These are phyloP conservation scores for Mellivora capensis DNA, from an alignment of 2,113 vertebrate species.

Conservation along the genomic window DNA sequence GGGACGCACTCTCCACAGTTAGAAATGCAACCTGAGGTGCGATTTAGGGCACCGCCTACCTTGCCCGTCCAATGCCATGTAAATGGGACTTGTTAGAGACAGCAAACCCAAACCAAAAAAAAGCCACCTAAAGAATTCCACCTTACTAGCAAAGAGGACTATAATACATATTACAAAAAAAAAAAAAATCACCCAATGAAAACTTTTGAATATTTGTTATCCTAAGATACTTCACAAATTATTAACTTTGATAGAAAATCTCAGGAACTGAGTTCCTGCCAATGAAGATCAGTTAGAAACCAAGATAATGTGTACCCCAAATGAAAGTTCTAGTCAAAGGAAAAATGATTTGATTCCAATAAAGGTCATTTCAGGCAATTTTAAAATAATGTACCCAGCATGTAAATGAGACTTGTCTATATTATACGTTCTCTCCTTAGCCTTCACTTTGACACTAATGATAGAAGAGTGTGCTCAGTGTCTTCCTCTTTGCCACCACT, in stretches of 20 bases:
- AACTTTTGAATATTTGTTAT: not conserved
- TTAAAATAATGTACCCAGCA: not conserved
- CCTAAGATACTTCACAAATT: conserved; percentile 20
- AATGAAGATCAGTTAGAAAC: conserved; percentile 21
- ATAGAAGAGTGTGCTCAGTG: not conserved
- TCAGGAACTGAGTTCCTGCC: not conserved
- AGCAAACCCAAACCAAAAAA: not conserved
- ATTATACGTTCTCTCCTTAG: not conserved
- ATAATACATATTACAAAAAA: not conserved
- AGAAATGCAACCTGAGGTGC: not conserved
- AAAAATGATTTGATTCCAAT: not conserved
- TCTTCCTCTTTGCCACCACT: not conserved
- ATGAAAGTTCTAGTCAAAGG: not conserved
- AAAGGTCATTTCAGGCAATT: not conserved
- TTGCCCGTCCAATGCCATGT: not conserved
- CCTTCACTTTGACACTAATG: not conserved
- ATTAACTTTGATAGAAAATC: not conserved
- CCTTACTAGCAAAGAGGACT: not conserved
- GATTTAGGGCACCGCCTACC: not conserved
- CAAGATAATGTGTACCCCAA: not conserved
- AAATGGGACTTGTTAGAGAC: not conserved
- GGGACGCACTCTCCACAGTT: not conserved
- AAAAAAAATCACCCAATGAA: not conserved
- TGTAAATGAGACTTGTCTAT: not conserved
- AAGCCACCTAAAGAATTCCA: not conserved